Percentiles rank a stretch among this genome's conserved stretches.
Conservation (phyloP, 2,113 vertebrate species). For the Sylvilagus bachmani region DNA sequence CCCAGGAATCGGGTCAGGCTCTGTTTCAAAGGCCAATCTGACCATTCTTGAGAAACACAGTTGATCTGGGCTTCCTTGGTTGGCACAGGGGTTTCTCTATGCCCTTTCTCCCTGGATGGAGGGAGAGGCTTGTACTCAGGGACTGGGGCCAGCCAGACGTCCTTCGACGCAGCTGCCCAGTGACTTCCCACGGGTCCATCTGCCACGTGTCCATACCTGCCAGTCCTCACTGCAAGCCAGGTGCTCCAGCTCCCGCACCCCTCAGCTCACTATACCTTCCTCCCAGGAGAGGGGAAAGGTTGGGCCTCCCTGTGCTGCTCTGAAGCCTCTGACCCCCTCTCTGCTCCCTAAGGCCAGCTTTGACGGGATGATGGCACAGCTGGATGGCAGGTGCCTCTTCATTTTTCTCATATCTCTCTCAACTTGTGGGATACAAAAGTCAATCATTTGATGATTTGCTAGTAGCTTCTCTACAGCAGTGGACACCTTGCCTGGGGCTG, state of each 20-base stretch:
- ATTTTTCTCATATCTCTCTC: background rate
- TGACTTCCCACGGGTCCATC: background rate
- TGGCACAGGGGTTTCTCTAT: background rate
- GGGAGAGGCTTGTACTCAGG: accelerated
- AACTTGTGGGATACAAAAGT: background rate
- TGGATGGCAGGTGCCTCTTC: background rate
- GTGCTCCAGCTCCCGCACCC: background rate
- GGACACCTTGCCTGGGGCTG: background rate
- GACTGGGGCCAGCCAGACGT: accelerated
- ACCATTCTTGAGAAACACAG: background rate
- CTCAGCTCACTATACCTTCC: background rate
- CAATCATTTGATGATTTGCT: background rate
- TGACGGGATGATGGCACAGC: background rate
- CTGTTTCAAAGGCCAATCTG: background rate
- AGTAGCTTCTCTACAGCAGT: too few relatives aligned
- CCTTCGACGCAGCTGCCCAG: background rate
- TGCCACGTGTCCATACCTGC: background rate
- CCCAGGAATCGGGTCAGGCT: background rate
- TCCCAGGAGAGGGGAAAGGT: background rate
- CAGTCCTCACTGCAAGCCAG: background rate
- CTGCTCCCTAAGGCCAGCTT: background rate
- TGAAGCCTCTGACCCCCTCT: background rate
- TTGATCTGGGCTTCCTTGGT: background rate
- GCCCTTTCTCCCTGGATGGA: background rate
- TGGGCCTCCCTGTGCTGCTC: background rate